phyloP scores from a whole-genome alignment of 2,113 vertebrate genomes.

The Axis porcinus region DNA sequence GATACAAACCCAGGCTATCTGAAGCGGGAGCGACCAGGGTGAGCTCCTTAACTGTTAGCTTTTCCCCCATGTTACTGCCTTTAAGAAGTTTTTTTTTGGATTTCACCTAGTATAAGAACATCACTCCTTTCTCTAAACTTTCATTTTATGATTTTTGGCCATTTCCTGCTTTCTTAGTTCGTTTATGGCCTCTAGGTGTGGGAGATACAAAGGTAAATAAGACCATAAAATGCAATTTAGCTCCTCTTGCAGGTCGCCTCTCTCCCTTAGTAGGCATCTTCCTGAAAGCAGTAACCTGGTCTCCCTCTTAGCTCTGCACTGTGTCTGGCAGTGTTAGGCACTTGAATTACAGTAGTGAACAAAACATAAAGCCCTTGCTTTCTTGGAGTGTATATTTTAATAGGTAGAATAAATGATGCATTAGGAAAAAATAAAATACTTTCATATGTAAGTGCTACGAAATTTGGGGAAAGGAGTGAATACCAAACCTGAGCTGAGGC shows the following conservation, averaged over 20 bases:
- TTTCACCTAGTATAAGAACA: background rate
- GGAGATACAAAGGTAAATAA: background rate
- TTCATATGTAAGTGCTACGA: background rate
- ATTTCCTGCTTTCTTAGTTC: background rate
- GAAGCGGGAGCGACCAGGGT: background rate
- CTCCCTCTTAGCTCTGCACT: background rate
- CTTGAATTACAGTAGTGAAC: background rate
- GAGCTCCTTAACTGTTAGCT: background rate
- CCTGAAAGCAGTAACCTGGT: slow-evolving; percentile 5
- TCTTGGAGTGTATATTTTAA: slow-evolving; percentile 11
- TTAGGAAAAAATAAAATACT: background rate
- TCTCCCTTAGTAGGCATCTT: background rate
- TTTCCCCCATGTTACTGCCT: background rate
- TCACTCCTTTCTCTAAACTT: background rate
- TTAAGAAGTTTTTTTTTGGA: background rate
- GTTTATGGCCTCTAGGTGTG: background rate
- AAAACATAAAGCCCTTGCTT: background rate
- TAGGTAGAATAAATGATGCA: background rate
- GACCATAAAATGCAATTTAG: background rate
- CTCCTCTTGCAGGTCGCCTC: background rate
- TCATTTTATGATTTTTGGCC: background rate
- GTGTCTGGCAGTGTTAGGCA: background rate
- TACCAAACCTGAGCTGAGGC: background rate
- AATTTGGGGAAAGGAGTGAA: background rate
- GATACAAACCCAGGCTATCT: background rate